phyloP scores from a whole-genome alignment of 2,888 invertebrate species.

The Alcis repandata region DNA sequence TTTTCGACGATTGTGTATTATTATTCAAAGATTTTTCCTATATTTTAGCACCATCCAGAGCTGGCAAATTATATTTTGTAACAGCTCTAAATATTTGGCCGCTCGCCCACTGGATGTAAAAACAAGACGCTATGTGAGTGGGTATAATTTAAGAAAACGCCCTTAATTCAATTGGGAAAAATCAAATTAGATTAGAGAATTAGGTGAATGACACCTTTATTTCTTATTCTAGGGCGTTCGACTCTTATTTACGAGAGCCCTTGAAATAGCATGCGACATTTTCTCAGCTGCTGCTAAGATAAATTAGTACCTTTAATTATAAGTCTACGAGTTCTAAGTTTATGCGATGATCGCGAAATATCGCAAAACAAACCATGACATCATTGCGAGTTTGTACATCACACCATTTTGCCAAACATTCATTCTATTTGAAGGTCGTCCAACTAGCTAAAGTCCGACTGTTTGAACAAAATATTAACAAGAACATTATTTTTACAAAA shows the following conservation, averaged over 20 bases:
- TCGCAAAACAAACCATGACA: constrained; percentile 36
- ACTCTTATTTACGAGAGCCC: too few relatives aligned
- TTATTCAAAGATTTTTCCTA: not conserved
- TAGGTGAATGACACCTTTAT: not conserved
- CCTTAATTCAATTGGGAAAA: not conserved
- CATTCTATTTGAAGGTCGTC: constrained; percentile 16
- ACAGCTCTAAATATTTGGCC: constrained; percentile 12
- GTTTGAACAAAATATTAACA: not conserved
- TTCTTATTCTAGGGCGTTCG: too few relatives aligned
- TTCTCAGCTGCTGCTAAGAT: constrained; percentile 9
- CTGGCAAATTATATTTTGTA: not conserved
- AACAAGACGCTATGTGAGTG: not conserved
- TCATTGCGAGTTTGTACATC: constrained; percentile 29
- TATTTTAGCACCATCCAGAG: not conserved
- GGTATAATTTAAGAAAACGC: not conserved
- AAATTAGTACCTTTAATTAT: constrained; percentile 1
- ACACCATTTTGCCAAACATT: constrained; percentile 12
- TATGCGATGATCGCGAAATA: constrained; percentile 4
- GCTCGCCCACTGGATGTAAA: constrained; percentile 9
- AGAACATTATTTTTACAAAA: not conserved
- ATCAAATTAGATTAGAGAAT: not conserved
- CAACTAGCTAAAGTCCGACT: not conserved
- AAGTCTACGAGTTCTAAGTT: not conserved
- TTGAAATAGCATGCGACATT: not conserved
- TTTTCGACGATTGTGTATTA: too few relatives aligned